Base-by-base conservation (phyloP, 2,797 vertebrate genomes). In the Cynodonichthys magdalenae region DNA sequence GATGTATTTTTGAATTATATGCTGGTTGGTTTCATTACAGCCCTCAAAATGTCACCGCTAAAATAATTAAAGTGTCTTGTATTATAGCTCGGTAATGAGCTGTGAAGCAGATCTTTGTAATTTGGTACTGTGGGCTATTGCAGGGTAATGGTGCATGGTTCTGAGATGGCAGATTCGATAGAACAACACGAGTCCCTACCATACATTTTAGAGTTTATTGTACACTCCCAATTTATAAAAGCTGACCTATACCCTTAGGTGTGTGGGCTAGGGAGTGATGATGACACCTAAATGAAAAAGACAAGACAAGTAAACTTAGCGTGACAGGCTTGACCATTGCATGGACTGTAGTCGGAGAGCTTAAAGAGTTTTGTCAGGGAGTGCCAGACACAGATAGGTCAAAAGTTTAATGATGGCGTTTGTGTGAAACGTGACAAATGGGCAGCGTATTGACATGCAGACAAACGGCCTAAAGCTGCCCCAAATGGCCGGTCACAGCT, bases 401-500 rank as follows among this genome's bases (percentile, higher is more conserved):
- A 90, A 87, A 88, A 85, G 88, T 92, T 85, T 80, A 88, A 88
- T 77, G 79, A 75, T 15, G 19, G 67, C 41, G 42, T 62, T 69
- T 63, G 66, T 70, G 79, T 69, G 66, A 59, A 59, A 71, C 75
- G 63, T 6, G 18, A 60, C 7, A n/a, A 67, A 66, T n/a, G 57
- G 57, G 57, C 70, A 58, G 76, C 19, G 70, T 67, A 78, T 78
- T 74, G 83, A 77, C 75, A 83, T 9, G 53, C 24, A 59, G 89
- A 91, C 79, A 81, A 88, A 90, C 53, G 74, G 57, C 50, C 60
- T 20, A 19, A 68, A 74, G 80, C 54, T 34, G 74, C 76, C 62
- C 9, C 36, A 49, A 87, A 78, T 63, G 69, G 69, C 48, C 15
- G 18, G 77, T 88, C 86, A 80, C 79, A 78, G 79, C 55, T 83